These are phyloP conservation scores for Pomatorhinus ruficollis DNA, from an alignment of 2,113 vertebrate genomes.

Conservation along the genomic window DNA sequence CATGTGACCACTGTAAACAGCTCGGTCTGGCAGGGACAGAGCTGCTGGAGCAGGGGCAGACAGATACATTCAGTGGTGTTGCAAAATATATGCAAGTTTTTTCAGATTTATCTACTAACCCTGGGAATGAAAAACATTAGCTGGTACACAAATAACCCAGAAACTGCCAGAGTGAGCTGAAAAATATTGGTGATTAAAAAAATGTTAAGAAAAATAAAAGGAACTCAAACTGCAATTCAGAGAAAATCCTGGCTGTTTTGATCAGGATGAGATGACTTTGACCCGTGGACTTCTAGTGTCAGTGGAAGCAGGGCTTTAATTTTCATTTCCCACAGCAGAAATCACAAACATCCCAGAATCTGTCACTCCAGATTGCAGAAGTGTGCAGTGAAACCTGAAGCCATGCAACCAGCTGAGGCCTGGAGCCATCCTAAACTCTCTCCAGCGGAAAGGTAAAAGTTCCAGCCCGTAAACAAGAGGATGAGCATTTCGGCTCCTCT, in stretches of 20 bases:
- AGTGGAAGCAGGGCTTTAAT: neutral
- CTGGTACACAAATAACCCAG: neutral
- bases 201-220: neutral
- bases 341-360: neutral
- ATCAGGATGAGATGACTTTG: neutral
- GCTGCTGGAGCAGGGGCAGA: neutral
- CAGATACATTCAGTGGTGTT: fast-evolving
- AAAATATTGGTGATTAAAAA: neutral
- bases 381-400: neutral
- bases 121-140: neutral
- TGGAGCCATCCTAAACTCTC: neutral
- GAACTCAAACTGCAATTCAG: neutral
- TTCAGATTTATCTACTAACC: neutral
- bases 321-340: neutral
- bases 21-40: neutral
- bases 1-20: neutral
- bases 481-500: neutral
- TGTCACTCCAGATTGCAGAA: neutral
- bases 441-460: neutral
- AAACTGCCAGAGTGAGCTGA: neutral
- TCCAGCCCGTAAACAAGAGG: neutral
- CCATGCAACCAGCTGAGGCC: neutral
- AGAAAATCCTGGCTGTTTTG: neutral
- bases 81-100: neutral
- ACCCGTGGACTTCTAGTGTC: neutral